phyloP scores from a whole-genome alignment of 2,113 vertebrate species.

The Oryzias woworae region DNA sequence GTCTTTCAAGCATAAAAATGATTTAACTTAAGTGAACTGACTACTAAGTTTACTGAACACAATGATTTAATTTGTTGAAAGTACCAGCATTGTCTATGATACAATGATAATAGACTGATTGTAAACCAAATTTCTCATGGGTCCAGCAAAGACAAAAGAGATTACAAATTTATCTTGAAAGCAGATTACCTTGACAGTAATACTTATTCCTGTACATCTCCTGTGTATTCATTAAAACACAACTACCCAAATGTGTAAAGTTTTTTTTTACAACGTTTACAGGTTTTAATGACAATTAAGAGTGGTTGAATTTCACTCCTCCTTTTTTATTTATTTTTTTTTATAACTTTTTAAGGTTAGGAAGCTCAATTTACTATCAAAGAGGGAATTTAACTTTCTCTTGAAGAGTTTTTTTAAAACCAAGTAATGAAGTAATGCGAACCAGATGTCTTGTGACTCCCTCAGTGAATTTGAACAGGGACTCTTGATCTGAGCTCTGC shows the following conservation, averaged over 20 bases:
- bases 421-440: constrained; percentile 65
- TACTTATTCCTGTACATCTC: neutral
- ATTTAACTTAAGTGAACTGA: no score
- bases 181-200: no score
- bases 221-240: constrained; percentile 23
- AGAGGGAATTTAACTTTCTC: constrained; percentile 58
- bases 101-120: no score
- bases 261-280: constrained; percentile 46
- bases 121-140: no score
- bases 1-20: no score
- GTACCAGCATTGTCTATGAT: no score
- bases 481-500: constrained; percentile 18
- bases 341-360: constrained; percentile 58
- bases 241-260: constrained; percentile 33
- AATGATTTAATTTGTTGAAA: no score
- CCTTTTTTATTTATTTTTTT: constrained; percentile 41
- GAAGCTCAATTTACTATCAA: constrained; percentile 50
- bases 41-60: no score
- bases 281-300: constrained; percentile 57
- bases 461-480: constrained; percentile 47
- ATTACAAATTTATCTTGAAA: no score
- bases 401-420: constrained; percentile 39
- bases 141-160: no score
- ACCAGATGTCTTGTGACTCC: constrained; percentile 56
- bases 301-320: constrained; percentile 57